A percentile compares a stretch with the other conserved stretches of the same genome.
Conservation (phyloP, 2,797 vertebrate species). For the Todus mexicanus region DNA sequence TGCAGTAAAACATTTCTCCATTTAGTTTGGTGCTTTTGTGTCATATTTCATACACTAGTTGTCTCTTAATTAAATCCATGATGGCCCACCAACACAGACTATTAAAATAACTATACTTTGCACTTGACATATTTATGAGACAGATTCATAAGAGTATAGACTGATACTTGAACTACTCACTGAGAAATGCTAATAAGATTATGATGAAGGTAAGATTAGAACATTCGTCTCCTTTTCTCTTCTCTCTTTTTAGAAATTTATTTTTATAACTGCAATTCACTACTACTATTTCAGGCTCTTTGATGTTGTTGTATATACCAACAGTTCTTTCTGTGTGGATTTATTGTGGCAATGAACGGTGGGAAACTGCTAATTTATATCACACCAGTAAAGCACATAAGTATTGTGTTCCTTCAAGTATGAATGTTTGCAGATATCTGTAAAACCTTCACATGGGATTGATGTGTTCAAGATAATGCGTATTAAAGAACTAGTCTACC, state of each 20-base stretch:
- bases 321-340: constrained; percentile 53
- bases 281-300: constrained; percentile 59
- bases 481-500: not conserved
- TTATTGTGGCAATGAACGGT: constrained; percentile 61
- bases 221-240: constrained; percentile 65
- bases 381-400: constrained; percentile 31
- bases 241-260: constrained; percentile 71
- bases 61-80: constrained; percentile 84
- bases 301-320: constrained; percentile 61
- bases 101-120: constrained; percentile 83
- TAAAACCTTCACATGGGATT: not conserved
- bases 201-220: constrained; percentile 80
- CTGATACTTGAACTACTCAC: constrained; percentile 78
- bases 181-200: constrained; percentile 80
- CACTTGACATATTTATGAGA: constrained; percentile 81
- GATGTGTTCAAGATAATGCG: not conserved
- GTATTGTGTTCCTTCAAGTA: constrained; percentile 37
- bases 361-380: constrained; percentile 65
- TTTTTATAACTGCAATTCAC: constrained; percentile 69
- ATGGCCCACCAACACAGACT: constrained; percentile 80
- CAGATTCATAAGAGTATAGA: constrained; percentile 77
- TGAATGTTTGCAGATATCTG: constrained; percentile 26
- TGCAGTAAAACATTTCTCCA: constrained; percentile 80
- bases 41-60: constrained; percentile 81
- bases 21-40: constrained; percentile 78